Evolutionary conservation across 1,140 invertebrate genomes (phyloP).

Genomic region (Polypedilum vanderplanki): DNA sequence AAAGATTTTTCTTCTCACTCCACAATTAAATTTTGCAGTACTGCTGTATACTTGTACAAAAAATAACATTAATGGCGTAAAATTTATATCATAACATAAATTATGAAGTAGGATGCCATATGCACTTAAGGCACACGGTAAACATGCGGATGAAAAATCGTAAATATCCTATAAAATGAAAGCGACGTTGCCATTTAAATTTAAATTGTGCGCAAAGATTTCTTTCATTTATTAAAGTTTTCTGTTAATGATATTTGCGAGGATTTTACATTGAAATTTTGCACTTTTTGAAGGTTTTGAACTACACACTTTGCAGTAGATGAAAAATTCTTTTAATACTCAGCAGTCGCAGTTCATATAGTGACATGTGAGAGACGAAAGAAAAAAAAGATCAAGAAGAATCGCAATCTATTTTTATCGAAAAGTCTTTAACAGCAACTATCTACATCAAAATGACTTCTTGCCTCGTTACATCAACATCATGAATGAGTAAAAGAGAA

Average conservation of each 20-base stretch:
- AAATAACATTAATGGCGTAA: constrained; percentile 20
- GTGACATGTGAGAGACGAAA: not conserved
- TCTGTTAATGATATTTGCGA: not conserved
- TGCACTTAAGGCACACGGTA: not conserved
- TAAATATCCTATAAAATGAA: not conserved
- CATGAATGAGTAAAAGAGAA: not conserved
- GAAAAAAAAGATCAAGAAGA: not conserved
- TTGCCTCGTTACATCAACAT: not conserved
- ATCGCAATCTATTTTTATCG: constrained; percentile 12
- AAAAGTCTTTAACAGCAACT: constrained; percentile 13
- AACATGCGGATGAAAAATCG: not conserved
- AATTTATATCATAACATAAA: not conserved
- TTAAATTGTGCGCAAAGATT: not conserved
- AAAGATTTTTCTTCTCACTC: no score
- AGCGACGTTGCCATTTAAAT: not conserved
- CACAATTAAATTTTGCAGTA: no score
- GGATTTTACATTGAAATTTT: not conserved
- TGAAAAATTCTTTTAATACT: not conserved
- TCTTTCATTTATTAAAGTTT: not conserved
- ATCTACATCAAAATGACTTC: not conserved
- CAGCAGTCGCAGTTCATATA: not conserved
- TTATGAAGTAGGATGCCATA: not conserved
- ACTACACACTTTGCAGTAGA: not conserved
- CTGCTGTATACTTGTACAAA: not conserved
- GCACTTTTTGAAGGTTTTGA: not conserved